Evolutionary conservation across 2,797 vertebrate species (phyloP).

Genomic region (Pantherophis vulpinus): DNA sequence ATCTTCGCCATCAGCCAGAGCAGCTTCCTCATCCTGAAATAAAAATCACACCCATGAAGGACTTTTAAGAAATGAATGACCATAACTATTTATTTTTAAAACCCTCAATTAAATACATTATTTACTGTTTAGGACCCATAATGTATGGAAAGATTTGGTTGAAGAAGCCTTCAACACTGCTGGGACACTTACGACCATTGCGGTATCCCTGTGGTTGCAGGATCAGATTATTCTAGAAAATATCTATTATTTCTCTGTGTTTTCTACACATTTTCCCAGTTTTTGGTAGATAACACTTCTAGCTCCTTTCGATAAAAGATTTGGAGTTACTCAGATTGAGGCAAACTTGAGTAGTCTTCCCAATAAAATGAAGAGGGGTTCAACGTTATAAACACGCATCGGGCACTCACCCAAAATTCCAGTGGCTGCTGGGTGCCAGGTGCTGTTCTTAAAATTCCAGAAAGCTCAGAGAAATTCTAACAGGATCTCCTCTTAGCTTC

Average conservation of each 20-base stretch:
- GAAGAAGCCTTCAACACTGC: background rate
- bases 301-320: background rate
- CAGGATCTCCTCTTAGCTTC: background rate
- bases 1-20: slow-evolving; percentile 91
- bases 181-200: background rate
- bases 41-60: slow-evolving; percentile 18
- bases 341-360: background rate
- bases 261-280: background rate
- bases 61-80: background rate
- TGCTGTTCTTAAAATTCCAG: background rate
- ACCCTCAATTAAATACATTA: background rate
- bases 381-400: background rate
- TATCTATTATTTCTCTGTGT: background rate
- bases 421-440: background rate
- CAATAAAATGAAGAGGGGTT: background rate
- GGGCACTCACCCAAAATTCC: background rate
- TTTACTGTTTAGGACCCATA: background rate
- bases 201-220: too few relatives aligned
- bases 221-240: background rate
- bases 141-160: background rate
- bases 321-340: too few relatives aligned
- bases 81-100: background rate
- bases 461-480: background rate
- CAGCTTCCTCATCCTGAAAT: slow-evolving; percentile 91
- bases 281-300: background rate